Base-by-base conservation (phyloP, 2,113 vertebrate genomes). In the Rynchops niger region DNA sequence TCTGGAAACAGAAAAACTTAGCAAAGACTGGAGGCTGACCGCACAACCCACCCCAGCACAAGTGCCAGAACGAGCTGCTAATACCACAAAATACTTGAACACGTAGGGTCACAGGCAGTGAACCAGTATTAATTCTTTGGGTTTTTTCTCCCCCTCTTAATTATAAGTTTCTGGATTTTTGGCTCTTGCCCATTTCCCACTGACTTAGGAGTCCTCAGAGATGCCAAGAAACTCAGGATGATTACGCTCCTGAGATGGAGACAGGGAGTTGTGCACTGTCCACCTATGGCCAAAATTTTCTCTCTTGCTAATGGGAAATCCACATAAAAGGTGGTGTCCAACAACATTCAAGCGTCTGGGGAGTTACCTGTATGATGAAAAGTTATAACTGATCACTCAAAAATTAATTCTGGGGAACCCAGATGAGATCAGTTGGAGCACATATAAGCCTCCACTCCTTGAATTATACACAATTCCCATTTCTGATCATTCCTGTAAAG, bases 111-210 rank as follows among this genome's bases (percentile, higher is more conserved):
- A 77, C 18, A 79, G 66, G 79, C 89, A 87, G 52, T 62, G 91
- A 95, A 95, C 73, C 91, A 95, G 21, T 70, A 82, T 49, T 89
- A 91, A 92, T 94, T 82, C 66, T 61, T 72, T 29, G 45, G 43
- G 40, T 9, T 95, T 86, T 91, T 93, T 69, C n/a, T 91, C 77
- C 17, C 58, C 71, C 80, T 78, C 74, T 50, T 94, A 94, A 96
- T 94, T 85, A 63, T 13, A 67, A 72, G 53, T 61, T 95, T 90
- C 81, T 95, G 81, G 27, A 82, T 78, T 95, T 90, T 84, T 91
- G 89, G 93, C 93, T 94, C 65, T 76, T 79, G 25, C 62, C 84
- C 73, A 87, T 70, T 91, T 87, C 84, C 73, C 84, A 76, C 78
- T 93, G 83, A 80, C 73, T 92, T 93, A 47, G 16, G 55, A 92